These are phyloP conservation scores for Trichoplusia ni DNA, from an alignment of 1,140 invertebrate genomes.

Conservation along the genomic window DNA sequence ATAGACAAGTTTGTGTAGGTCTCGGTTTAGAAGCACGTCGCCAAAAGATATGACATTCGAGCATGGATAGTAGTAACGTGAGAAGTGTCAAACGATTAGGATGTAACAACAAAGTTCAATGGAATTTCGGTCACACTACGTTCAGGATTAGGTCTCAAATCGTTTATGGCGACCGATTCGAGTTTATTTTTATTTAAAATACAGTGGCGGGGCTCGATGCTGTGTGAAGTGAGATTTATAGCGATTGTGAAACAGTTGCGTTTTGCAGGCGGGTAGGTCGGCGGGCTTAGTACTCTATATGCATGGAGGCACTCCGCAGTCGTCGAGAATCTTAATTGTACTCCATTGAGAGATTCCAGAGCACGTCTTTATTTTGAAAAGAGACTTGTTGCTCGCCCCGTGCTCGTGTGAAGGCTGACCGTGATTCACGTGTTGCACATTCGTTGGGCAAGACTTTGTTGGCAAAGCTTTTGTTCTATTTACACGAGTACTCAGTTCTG, in stretches of 20 bases:
- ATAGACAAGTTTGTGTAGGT: conserved; percentile 40
- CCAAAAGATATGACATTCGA: conserved; percentile 55
- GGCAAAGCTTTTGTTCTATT: conserved; percentile 53
- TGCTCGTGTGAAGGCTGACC: conserved; percentile 42
- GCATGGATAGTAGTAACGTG: conserved; percentile 59
- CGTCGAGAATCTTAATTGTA: conserved; percentile 74
- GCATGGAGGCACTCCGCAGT: conserved; percentile 55
- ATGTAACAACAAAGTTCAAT: conserved; percentile 32
- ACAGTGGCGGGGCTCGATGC: conserved; percentile 47
- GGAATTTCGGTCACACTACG: conserved; percentile 50
- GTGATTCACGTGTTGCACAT: conserved; percentile 48
- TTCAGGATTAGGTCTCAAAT: conserved; percentile 53
- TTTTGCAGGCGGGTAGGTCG: conserved; percentile 49
- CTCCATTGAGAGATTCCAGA: conserved; percentile 67
- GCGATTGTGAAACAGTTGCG: conserved; percentile 60
- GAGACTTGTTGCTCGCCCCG: conserved; percentile 62
- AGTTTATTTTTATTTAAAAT: conserved; percentile 65
- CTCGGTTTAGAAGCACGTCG: conserved; percentile 44
- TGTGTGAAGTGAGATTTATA: conserved; percentile 68
- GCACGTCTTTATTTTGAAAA: conserved; percentile 68
- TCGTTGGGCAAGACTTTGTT: conserved; percentile 45
- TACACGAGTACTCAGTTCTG: conserved; percentile 34
- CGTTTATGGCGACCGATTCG: conserved; percentile 34
- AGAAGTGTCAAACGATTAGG: conserved; percentile 58
- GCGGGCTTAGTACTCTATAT: conserved; percentile 57